Base-by-base conservation (phyloP, 1,140 invertebrate genomes). In the Piezodorus guildinii region DNA sequence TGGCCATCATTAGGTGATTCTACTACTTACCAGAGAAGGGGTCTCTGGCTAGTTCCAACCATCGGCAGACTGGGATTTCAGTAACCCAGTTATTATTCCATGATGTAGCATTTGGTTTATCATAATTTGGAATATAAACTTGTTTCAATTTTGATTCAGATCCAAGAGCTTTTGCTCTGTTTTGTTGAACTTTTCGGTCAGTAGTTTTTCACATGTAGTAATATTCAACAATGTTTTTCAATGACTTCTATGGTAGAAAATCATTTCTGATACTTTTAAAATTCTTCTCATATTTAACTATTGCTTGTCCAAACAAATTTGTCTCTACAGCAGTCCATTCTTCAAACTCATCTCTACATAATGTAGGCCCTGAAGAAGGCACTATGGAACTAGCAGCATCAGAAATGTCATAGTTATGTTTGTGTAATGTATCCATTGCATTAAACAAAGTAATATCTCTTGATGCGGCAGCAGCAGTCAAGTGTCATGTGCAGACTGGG, bases 201-300 rank as follows among this genome's bases (percentile, higher is more conserved):
- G 97, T 98, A 67, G 97, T 99, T 80, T 99, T 99, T 96, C 96
- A 99, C 95, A 99, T 98, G 75, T 99, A 99, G 78, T 99, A 99
- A 80, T 99, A 99, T 77, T 99, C 97, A 66, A 99, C 91, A 67
- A 99, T 92, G 75, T 97, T 97, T 75, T 96, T 96, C 68, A 98
- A 77, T 62, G 94, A 95, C 79, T 99, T 99, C 97, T 97, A 99
- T 12, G 96, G 95, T 71, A 99, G 80, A 85, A 97, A 98, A 76
- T 99, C 96, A 75, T 90, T 84, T 75, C 94, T 84, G 75, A 99
- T 98, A 72, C 99, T 96, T 69, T 90, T 88, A 75, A 99, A 99
- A 78, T 99, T 96, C 80, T 99, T 99, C 66, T 96, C 96, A 79
- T 98, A 99, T 80, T 99, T 99, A 74, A 99, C 95, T 66, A 93